These are phyloP conservation scores for Ceratosolen solmsi DNA, from an alignment of 1,140 invertebrate genomes.

Conservation along the genomic window DNA sequence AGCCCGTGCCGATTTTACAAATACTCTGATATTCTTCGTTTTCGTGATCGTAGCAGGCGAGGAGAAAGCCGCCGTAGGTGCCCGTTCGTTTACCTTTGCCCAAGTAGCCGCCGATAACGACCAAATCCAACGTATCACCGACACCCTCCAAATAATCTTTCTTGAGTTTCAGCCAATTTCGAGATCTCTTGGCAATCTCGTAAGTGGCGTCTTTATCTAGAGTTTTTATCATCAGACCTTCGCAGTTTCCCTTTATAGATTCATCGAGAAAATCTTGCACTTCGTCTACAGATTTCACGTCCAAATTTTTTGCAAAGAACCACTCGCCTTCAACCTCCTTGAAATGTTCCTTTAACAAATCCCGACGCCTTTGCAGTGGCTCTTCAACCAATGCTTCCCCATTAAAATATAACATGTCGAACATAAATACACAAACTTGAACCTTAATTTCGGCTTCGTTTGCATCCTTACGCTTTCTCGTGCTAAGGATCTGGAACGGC, in stretches of 20 bases:
- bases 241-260: conserved; percentile 97
- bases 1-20: conserved; percentile 98
- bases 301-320: conserved; percentile 88
- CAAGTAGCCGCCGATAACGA: conserved; percentile 95
- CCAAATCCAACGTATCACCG: conserved; percentile 94
- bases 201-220: conserved; percentile 94
- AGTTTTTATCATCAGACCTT: conserved; percentile 99
- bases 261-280: conserved; percentile 96
- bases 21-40: conserved; percentile 95
- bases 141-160: conserved; percentile 98
- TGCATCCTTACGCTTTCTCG: conserved; percentile 96
- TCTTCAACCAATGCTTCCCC: conserved; percentile 88
- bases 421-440: conserved; percentile 97
- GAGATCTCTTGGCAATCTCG: conserved; percentile 97
- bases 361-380: conserved; percentile 84
- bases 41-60: conserved; percentile 96
- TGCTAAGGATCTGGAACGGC: conserved; percentile 97
- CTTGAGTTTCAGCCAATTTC: conserved; percentile 98
- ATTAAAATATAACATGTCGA: conserved; percentile 97
- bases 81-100: conserved; percentile 97
- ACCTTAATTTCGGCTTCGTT: conserved; percentile 93
- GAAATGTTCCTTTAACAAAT: conserved; percentile 85
- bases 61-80: conserved; percentile 94
- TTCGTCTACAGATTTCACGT: conserved; percentile 92
- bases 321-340: conserved; percentile 87